Evolutionary conservation across 2,797 vertebrate genomes (phyloP).

Genomic region (Limnodromus scolopaceus): DNA sequence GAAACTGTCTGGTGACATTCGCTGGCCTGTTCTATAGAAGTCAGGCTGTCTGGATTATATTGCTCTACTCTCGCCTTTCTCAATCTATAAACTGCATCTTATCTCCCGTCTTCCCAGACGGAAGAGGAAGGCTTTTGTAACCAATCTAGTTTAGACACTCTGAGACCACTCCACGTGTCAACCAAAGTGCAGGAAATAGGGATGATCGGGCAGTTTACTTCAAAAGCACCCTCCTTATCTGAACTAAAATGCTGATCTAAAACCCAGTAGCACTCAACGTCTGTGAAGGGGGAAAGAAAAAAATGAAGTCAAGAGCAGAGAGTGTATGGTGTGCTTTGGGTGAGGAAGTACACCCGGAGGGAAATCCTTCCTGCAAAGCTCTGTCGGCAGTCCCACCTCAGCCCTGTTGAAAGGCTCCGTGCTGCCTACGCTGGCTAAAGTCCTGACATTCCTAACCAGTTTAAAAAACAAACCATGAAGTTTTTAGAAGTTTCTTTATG

Average conservation of each 20-base stretch:
- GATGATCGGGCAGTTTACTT: not conserved
- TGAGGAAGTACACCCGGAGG: not conserved
- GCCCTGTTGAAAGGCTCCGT: not conserved
- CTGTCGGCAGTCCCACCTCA: accelerated
- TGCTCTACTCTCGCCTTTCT: not conserved
- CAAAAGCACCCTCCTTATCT: not conserved
- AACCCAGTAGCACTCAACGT: not conserved
- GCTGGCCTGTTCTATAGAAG: not conserved
- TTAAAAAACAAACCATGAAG: not conserved
- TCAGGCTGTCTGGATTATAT: not conserved
- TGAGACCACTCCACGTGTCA: not conserved
- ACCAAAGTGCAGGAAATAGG: not conserved
- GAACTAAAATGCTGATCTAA: not conserved
- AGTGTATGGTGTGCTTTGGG: not conserved
- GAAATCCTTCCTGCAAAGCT: not conserved
- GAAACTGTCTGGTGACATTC: not conserved
- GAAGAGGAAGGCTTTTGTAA: not conserved
- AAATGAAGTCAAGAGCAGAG: not conserved
- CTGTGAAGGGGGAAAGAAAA: not conserved
- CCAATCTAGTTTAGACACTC: not conserved
- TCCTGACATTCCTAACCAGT: not conserved
- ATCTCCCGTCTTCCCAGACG: not conserved
- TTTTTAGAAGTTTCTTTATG: not conserved
- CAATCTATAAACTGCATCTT: not conserved
- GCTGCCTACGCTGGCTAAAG: accelerated